phyloP scores from a whole-genome alignment of 2,113 vertebrate genomes.

The Epinephelus cyanopodus region DNA sequence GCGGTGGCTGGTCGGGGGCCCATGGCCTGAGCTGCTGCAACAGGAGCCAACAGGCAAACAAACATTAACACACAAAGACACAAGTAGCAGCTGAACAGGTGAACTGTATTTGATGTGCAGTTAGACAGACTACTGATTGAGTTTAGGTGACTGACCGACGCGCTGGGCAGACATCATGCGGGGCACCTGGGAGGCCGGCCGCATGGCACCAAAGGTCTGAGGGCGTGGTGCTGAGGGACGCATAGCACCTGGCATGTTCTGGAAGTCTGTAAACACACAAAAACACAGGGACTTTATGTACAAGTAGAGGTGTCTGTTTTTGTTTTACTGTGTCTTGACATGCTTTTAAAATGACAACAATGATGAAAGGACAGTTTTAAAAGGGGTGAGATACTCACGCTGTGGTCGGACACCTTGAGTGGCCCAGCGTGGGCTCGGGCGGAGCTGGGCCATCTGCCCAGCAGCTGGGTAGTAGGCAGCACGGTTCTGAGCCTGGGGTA shows the following conservation, averaged over 20 bases:
- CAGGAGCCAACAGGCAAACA: background rate
- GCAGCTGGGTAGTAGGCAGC: constrained; percentile 93
- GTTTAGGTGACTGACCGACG: constrained; percentile 87
- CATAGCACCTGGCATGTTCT: constrained; percentile 94
- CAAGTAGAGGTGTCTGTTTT: background rate
- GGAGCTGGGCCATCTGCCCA: constrained; percentile 94
- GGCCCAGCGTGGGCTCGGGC: constrained; percentile 96
- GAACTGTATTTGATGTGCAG: background rate
- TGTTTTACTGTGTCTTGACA: background rate
- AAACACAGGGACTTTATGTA: background rate
- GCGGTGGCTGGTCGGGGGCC: constrained; percentile 87
- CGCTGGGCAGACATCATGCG: constrained; percentile 94
- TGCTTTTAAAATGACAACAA: background rate
- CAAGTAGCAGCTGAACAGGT: background rate
- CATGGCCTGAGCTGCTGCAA: constrained; percentile 87
- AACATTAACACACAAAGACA: background rate
- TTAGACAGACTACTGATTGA: background rate
- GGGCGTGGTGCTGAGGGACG: constrained; percentile 93
- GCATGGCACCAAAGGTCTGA: constrained; percentile 90
- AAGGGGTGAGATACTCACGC: constrained; percentile 85
- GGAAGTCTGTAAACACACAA: constrained; percentile 88
- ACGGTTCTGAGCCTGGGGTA: constrained; percentile 97
- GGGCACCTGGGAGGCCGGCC: constrained; percentile 92
- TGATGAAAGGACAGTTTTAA: background rate
- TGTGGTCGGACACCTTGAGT: constrained; percentile 95